phyloP scores from a whole-genome alignment of 2,888 invertebrate genomes.

The Platycheirus rosarum region DNA sequence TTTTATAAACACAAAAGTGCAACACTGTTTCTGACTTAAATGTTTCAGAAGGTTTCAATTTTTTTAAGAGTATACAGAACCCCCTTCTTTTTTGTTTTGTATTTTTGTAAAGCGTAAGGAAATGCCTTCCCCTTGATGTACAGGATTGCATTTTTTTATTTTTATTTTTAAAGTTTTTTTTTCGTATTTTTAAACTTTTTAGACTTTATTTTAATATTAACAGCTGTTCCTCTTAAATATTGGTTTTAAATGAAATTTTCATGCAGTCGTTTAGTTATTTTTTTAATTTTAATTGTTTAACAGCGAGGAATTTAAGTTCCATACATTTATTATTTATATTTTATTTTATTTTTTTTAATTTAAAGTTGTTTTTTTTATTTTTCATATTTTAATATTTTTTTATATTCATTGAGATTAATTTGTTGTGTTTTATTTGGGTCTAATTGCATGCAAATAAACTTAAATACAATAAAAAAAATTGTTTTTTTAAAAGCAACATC shows the following conservation, averaged over 20 bases:
- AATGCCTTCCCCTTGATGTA: constrained; percentile 78
- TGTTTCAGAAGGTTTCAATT: constrained; percentile 32
- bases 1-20: constrained; percentile 44
- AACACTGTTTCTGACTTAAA: constrained; percentile 59
- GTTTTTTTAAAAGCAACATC: constrained; percentile 9
- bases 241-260: not conserved
- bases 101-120: constrained; percentile 77
- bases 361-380: constrained; percentile 15
- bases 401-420: constrained; percentile 42
- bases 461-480: constrained; percentile 15
- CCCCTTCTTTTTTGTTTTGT: constrained; percentile 9
- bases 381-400: constrained; percentile 27
- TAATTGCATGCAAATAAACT: constrained; percentile 63
- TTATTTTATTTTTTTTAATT: constrained; percentile 32
- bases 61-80: constrained; percentile 1
- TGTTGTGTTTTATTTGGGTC: constrained; percentile 6
- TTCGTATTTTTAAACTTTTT: constrained; percentile 12
- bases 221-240: constrained; percentile 9
- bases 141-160: constrained; percentile 75
- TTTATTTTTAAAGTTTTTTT: constrained; percentile 15
- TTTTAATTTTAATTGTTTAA: constrained; percentile 41
- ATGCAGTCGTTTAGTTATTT: constrained; percentile 40
- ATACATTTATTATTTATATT: constrained; percentile 21
- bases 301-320: constrained; percentile 73
- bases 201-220: constrained; percentile 6